A percentile compares a stretch with the other conserved stretches of the same genome.
These are phyloP conservation scores for Cryptus armator DNA, from an alignment of 2,888 invertebrate genomes.

Conservation along the genomic window DNA sequence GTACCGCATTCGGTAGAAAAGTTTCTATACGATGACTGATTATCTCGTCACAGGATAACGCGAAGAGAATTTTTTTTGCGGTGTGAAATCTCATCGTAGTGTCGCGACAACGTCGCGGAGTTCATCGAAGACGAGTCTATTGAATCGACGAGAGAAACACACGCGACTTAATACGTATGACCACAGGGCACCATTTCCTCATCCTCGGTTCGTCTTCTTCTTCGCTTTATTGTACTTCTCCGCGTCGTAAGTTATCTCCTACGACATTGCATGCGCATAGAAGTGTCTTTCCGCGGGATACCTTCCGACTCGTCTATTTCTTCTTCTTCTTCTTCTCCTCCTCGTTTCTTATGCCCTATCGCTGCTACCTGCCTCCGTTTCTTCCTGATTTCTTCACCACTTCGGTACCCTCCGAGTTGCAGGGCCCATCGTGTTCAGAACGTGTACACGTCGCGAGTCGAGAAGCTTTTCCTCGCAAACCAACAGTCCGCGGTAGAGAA, in stretches of 20 bases:
- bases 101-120: slow-evolving; percentile 64
- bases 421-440: background rate
- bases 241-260: slow-evolving; percentile 79
- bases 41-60: background rate
- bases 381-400: slow-evolving; percentile 3
- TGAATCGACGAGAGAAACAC: slow-evolving; percentile 75
- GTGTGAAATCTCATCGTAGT: slow-evolving; percentile 37
- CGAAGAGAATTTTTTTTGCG: background rate
- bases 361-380: slow-evolving; percentile 1
- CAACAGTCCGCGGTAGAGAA: slow-evolving; percentile 5
- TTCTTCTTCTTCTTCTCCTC: slow-evolving; percentile 51
- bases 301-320: slow-evolving; percentile 40
- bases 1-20: background rate
- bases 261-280: slow-evolving; percentile 78
- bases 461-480: background rate
- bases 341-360: slow-evolving; percentile 28
- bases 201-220: slow-evolving; percentile 52
- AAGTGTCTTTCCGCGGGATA: slow-evolving; percentile 73
- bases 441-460: slow-evolving; percentile 1
- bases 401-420: background rate
- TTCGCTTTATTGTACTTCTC: slow-evolving; percentile 74
- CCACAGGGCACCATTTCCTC: slow-evolving; percentile 67
- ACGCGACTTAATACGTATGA: slow-evolving; percentile 69
- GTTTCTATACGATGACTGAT: background rate
- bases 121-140: slow-evolving; percentile 80